Conservation (phyloP, 2,888 invertebrate species). For the Cynaeus angustus region DNA sequence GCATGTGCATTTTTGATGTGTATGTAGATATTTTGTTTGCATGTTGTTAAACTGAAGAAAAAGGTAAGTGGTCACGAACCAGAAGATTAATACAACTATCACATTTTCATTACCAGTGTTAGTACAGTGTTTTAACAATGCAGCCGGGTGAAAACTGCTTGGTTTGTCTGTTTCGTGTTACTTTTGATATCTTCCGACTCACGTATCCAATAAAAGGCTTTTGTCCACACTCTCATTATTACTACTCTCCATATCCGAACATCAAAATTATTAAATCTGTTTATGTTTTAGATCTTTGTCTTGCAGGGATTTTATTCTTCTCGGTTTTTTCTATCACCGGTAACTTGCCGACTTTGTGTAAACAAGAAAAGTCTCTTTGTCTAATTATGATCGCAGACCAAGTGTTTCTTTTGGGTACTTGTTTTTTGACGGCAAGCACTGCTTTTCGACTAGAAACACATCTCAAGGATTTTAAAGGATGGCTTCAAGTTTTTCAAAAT, state of each 20-base stretch:
- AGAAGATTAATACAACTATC: too few relatives aligned
- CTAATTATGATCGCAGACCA: constrained; percentile 9
- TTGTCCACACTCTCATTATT: constrained; percentile 10
- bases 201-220: constrained; percentile 5
- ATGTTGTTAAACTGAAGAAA: too few relatives aligned
- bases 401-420: not conserved
- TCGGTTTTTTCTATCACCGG: not conserved
- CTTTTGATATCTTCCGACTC: constrained; percentile 3
- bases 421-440: not conserved
- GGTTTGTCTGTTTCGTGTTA: not conserved
- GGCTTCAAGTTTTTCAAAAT: not conserved
- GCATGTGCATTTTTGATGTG: too few relatives aligned
- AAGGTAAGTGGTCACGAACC: too few relatives aligned
- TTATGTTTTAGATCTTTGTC: not conserved
- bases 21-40: too few relatives aligned
- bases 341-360: not conserved
- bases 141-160: constrained; percentile 6
- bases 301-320: not conserved
- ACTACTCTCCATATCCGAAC: not conserved
- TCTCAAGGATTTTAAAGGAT: not conserved
- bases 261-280: constrained; percentile 15
- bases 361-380: not conserved
- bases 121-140: too few relatives aligned
- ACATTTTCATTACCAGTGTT: too few relatives aligned
- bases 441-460: not conserved